Conservation (phyloP, 2,113 vertebrate species). For the Melanocharis versteri region DNA sequence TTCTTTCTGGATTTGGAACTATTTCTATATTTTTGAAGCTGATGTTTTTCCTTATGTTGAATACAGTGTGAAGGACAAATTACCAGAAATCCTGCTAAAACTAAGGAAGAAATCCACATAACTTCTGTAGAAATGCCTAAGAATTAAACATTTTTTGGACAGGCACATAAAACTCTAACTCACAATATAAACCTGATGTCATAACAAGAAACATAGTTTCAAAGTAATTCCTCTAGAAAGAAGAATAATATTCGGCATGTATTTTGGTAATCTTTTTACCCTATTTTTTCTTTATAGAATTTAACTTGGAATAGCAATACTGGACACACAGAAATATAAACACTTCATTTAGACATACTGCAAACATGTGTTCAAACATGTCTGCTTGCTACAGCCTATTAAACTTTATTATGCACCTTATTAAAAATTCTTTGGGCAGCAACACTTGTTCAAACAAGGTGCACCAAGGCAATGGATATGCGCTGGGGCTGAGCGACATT, state of each 20-base stretch:
- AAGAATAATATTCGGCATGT: background rate
- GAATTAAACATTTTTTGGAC: background rate
- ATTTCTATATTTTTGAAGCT: background rate
- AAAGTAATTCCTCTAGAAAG: background rate
- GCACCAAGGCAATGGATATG: background rate
- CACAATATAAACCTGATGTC: background rate
- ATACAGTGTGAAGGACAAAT: background rate
- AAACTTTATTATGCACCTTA: slow-evolving; percentile 23
- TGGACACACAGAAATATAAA: background rate
- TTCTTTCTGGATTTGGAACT: background rate
- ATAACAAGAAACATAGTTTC: background rate
- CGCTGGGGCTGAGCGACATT: background rate
- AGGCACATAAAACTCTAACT: background rate
- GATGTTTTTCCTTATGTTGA: background rate
- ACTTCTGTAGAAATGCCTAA: background rate
- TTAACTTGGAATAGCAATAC: background rate
- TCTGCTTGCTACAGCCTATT: background rate
- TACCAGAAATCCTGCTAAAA: background rate
- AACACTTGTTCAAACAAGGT: slow-evolving; percentile 6
- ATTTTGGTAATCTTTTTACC: background rate
- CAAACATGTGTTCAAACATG: background rate
- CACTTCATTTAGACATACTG: background rate
- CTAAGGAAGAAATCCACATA: background rate
- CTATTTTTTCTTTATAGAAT: background rate
- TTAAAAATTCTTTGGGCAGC: slow-evolving; percentile 13